Evolutionary conservation across 2,888 invertebrate species (phyloP).

Genomic region (Aphelenchoides bicaudatus): DNA sequence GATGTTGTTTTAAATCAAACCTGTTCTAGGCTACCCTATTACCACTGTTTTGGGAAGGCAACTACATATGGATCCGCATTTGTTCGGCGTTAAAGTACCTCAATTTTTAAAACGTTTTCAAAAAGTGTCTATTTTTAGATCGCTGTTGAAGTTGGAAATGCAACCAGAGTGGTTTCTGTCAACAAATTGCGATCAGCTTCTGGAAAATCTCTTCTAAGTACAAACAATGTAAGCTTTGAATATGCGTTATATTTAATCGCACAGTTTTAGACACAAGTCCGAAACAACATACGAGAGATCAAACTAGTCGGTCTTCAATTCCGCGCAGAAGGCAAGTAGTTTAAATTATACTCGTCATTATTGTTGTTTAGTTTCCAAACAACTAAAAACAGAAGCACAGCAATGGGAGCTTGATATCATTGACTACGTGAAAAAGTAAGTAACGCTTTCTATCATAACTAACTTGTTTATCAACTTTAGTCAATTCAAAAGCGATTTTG

Average conservation of each 20-base stretch:
- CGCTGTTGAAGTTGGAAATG: slow-evolving; percentile 20
- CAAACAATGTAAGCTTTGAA: slow-evolving; percentile 25
- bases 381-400: slow-evolving; percentile 33
- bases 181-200: slow-evolving; percentile 30
- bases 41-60: slow-evolving; percentile 56
- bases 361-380: slow-evolving; percentile 33
- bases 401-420: slow-evolving; percentile 46
- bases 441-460: slow-evolving; percentile 9
- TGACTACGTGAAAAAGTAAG: slow-evolving; percentile 45
- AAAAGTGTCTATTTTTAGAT: slow-evolving; percentile 6
- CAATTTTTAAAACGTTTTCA: background rate
- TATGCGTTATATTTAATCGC: slow-evolving; percentile 4
- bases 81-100: slow-evolving; percentile 56
- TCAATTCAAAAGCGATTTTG: slow-evolving; percentile 40
- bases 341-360: too few relatives aligned
- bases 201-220: slow-evolving; percentile 35
- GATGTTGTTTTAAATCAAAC: too few relatives aligned
- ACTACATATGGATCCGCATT: slow-evolving; percentile 58
- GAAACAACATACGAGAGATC: slow-evolving; percentile 51
- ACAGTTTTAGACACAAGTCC: slow-evolving; percentile 44
- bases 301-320: slow-evolving; percentile 52
- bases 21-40: slow-evolving; percentile 54
- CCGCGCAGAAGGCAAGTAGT: slow-evolving; percentile 52
- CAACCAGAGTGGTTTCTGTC: slow-evolving; percentile 26
- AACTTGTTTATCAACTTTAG: slow-evolving; percentile 28